Evolutionary conservation across 2,113 vertebrate species (phyloP).

Genomic region (Limnothrissa miodon): DNA sequence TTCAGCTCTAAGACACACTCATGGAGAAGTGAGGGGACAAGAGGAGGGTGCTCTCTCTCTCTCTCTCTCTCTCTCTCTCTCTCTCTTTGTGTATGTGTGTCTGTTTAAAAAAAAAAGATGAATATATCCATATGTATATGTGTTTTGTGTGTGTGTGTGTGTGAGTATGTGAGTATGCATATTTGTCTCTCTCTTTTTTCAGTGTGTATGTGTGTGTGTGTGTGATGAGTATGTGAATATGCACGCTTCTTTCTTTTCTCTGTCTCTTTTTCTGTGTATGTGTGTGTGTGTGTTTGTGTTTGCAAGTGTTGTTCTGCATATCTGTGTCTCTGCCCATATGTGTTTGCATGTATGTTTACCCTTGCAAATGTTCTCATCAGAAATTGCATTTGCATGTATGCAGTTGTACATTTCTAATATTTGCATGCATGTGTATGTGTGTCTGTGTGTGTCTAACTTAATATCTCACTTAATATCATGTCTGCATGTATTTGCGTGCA

Average conservation of each 20-base stretch:
- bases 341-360: not conserved
- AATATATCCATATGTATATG: not conserved
- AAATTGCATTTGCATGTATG: no score
- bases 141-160: not conserved
- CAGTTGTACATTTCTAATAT: no score
- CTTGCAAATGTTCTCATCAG: not conserved
- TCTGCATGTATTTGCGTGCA: not conserved
- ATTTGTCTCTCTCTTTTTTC: no score
- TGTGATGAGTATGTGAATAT: no score
- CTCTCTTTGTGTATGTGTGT: not conserved
- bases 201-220: not conserved
- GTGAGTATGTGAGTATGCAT: slow-evolving; percentile 10
- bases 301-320: not conserved
- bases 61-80: not conserved
- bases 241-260: no score
- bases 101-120: not conserved
- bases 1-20: not conserved
- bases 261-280: not conserved
- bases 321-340: not conserved
- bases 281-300: not conserved
- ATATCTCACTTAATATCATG: no score
- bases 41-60: not conserved
- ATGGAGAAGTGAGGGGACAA: not conserved
- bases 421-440: no score
- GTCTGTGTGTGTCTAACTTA: not conserved